Percentiles rank a stretch among this genome's conserved stretches.
Conservation (phyloP, 2,113 vertebrate species). For the Arenaria interpres region DNA sequence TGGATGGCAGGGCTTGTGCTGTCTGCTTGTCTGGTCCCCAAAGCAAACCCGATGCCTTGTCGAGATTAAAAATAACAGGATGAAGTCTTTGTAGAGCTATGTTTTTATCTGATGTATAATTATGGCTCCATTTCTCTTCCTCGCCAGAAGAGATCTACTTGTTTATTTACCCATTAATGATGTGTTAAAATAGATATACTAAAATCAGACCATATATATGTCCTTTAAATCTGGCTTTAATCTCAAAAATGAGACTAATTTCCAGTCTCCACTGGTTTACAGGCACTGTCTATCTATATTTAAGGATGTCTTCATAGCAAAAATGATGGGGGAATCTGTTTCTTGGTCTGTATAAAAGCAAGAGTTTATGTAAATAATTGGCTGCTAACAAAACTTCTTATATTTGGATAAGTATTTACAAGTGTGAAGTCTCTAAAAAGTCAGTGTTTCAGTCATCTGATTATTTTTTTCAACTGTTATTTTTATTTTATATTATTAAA, state of each 20-base stretch:
- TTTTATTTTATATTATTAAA: not conserved
- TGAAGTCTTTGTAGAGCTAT: not conserved
- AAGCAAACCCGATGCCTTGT: not conserved
- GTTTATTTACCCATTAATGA: conserved; percentile 17
- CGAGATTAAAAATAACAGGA: not conserved
- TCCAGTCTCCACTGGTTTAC: not conserved
- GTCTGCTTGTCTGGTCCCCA: not conserved
- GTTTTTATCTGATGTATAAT: not conserved
- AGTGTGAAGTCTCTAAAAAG: not conserved
- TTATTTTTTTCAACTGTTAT: not conserved
- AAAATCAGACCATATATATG: not conserved
- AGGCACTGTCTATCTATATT: not conserved
- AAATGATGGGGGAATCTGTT: not conserved
- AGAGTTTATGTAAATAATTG: not conserved
- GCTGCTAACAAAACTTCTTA: not conserved
- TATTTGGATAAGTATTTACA: not conserved
- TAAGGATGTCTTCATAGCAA: not conserved
- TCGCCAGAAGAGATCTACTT: not conserved
- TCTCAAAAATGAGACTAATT: not conserved
- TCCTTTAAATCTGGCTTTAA: not conserved
- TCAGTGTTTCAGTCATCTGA: not conserved
- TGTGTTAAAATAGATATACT: not conserved
- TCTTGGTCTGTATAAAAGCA: not conserved
- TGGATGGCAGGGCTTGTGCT: not conserved
- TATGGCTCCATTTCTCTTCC: not conserved